phyloP scores from a whole-genome alignment of 2,113 vertebrate species.

The Henicopernis longicauda region DNA sequence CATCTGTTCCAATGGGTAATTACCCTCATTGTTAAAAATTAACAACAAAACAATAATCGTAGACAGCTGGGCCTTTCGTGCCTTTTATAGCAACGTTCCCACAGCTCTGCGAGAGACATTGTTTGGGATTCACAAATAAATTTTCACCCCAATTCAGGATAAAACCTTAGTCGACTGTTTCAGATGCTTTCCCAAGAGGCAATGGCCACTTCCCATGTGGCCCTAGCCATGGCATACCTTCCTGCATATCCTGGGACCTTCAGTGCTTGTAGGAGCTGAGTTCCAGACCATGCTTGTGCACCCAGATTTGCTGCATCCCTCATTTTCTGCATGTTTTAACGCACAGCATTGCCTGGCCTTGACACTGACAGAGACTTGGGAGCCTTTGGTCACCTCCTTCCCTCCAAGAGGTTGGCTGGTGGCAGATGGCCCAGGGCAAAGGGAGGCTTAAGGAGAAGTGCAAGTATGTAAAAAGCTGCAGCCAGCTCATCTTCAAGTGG shows the following conservation, averaged over 20 bases:
- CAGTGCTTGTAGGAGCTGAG: background rate
- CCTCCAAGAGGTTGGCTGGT: background rate
- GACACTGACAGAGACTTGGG: background rate
- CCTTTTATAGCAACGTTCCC: constrained; percentile 54
- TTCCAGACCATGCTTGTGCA: background rate
- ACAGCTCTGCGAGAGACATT: background rate
- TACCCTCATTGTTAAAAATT: constrained; percentile 62
- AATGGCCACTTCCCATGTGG: background rate
- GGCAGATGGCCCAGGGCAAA: background rate
- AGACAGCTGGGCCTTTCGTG: constrained; percentile 29
- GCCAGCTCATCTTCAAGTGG: background rate
- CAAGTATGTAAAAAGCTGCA: background rate
- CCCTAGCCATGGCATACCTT: background rate
- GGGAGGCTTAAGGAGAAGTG: background rate
- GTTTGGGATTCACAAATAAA: constrained; percentile 28
- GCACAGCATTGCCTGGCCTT: background rate
- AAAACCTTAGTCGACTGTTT: background rate
- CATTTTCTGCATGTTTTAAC: background rate
- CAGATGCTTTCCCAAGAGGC: background rate
- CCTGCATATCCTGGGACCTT: background rate
- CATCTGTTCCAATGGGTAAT: constrained; percentile 31
- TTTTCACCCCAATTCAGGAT: constrained; percentile 44
- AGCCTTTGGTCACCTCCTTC: background rate
- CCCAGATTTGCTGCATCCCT: background rate
- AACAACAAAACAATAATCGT: constrained; percentile 53